Evolutionary conservation across 2,113 vertebrate species (phyloP), one percentile per base, ranked within the genome.

Genomic region (Hiodon alosoides): DNA sequence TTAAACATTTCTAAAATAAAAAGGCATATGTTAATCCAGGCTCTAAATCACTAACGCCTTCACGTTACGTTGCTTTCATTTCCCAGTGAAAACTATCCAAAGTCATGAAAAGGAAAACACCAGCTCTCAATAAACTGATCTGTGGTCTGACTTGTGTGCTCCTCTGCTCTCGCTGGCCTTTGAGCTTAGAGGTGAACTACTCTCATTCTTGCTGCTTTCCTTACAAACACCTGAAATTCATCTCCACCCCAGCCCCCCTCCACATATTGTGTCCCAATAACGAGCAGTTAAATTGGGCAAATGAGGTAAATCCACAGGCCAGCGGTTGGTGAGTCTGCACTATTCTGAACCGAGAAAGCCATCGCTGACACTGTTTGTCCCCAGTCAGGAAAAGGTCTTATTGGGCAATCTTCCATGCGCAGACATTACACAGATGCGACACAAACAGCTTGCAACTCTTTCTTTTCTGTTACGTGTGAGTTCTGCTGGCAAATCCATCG

Each of bases 301-400:
- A 72, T 65, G 76, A 74, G 77, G 74, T 77, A 71, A 72, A 77
- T 79, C 69, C 78, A 80, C 71, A 76, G 72, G 73, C 73, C 73
- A 82, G 79, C 83, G 77, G 83, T 83, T 83, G 74, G 79, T 85
- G 79, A 81, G 73, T 80, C 60, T 77, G 79, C 80, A 83, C 73
- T 79, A 78, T 81, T 76, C 71, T 58, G 71, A 57, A 50, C 16
- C 71, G 66, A 51, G 14, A 52, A 58, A n/a, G 50, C 75, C 77
- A 78, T 77, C 58, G 71, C 74, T 31, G 62, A 80, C 74, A 80
- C 76, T 70, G 71, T 58, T 79, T 71, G 80, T 69, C 61, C 76
- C 76, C 58, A 72, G 76, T 72, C 81, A 83, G 81, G 80, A 83
- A 83, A 81, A 81, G 78, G 74, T 59, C 73, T 64, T 66, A 77